phyloP scores from a whole-genome alignment of 2,113 vertebrate species.

The Corydoras maculifer region DNA sequence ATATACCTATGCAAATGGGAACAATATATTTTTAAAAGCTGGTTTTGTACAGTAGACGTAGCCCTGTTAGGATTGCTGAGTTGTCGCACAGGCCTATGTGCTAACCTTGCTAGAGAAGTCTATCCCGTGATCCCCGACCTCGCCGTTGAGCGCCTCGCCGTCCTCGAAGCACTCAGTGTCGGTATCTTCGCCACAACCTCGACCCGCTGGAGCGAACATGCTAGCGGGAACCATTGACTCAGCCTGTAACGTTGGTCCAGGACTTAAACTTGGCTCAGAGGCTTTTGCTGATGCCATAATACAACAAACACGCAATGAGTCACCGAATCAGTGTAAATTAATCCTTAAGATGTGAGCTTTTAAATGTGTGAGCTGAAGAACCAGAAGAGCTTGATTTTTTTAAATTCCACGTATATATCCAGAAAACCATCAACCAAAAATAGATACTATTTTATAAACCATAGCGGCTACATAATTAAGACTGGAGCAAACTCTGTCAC shows the following conservation, averaged over 20 bases:
- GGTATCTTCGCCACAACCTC: conserved; percentile 64
- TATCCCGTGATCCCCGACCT: conserved; percentile 68
- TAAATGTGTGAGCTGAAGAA: neutral
- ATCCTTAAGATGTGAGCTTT: neutral
- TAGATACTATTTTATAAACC: neutral
- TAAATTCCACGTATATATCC: neutral
- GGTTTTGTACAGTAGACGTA: no score
- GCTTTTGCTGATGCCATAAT: conserved; percentile 65
- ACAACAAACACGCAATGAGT: neutral
- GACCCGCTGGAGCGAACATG: conserved; percentile 83
- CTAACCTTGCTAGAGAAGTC: conserved; percentile 90
- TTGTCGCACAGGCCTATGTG: conserved; percentile 39
- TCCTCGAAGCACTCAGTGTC: conserved; percentile 62
- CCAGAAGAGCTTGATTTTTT: neutral
- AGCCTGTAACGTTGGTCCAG: conserved; percentile 54
- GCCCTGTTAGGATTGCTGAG: neutral
- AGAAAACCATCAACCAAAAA: no score
- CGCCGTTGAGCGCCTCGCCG: conserved; percentile 70
- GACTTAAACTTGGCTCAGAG: conserved; percentile 51
- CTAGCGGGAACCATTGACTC: conserved; percentile 80
- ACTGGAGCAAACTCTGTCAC: neutral
- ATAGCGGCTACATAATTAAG: neutral
- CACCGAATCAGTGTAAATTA: neutral
- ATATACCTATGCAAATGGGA: no score
- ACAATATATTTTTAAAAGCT: no score